Conservation (phyloP, 2,113 vertebrate genomes). For the Vulpes lagopus region DNA sequence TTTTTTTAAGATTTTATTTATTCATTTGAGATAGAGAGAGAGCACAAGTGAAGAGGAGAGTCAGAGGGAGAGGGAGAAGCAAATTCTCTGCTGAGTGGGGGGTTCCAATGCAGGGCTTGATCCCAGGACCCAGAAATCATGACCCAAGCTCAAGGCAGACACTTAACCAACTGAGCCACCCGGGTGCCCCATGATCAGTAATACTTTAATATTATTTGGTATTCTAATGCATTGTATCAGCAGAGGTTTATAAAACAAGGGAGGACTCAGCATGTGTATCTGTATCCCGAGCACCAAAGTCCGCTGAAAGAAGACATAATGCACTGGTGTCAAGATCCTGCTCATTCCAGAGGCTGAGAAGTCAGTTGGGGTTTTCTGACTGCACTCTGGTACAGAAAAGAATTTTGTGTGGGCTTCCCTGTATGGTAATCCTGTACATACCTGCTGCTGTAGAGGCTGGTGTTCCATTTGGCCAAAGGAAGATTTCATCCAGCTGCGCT, state of each 20-base stretch:
- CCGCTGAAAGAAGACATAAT: neutral
- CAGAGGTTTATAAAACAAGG: neutral
- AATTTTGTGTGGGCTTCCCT: neutral
- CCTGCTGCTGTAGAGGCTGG: neutral
- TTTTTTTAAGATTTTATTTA: no score
- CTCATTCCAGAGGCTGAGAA: neutral
- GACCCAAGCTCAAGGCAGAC: no score
- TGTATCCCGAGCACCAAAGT: neutral
- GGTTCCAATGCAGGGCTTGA: no score
- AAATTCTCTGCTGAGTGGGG: no score
- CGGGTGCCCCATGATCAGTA: neutral
- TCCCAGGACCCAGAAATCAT: no score
- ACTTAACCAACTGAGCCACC: no score
- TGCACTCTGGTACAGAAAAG: neutral
- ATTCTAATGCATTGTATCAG: neutral
- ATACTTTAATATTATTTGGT: conserved; percentile 16
- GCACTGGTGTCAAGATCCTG: neutral
- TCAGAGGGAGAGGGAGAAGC: no score
- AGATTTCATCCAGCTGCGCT: neutral
- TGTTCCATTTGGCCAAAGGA: neutral
- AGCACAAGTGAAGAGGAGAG: no score
- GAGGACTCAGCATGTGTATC: neutral
- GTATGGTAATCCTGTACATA: neutral
- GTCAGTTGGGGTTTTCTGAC: neutral
- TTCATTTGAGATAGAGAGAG: no score